These are phyloP conservation scores for Enteromius viviparus DNA, from an alignment of 2,797 vertebrate genomes.

Conservation along the genomic window DNA sequence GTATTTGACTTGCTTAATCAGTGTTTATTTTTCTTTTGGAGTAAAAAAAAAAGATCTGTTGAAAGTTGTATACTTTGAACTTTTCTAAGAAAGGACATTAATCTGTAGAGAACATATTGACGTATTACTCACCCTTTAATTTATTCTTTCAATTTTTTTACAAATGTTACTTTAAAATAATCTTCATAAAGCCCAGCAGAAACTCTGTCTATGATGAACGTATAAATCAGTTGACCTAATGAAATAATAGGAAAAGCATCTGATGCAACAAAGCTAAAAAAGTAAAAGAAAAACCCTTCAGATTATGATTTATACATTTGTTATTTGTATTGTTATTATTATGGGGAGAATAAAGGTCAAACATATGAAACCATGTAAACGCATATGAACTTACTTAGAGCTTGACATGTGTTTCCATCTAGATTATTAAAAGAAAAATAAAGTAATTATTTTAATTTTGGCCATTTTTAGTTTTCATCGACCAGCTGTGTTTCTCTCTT, in stretches of 20 bases:
- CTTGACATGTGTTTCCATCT: not conserved
- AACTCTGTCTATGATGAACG: not conserved
- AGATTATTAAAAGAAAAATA: not conserved
- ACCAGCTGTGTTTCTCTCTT: slow-evolving; percentile 5
- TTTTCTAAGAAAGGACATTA: too few species aligned
- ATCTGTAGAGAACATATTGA: too few species aligned
- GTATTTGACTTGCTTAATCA: too few species aligned
- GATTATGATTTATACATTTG: not conserved
- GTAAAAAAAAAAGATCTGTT: too few species aligned
- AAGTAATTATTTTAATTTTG: not conserved
- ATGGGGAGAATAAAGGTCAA: not conserved
- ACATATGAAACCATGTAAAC: not conserved
- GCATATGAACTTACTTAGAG: not conserved
- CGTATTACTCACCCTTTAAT: not conserved
- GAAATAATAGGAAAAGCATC: too few species aligned
- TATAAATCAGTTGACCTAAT: not conserved
- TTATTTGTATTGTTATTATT: not conserved
- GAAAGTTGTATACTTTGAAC: too few species aligned
- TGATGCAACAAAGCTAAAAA: too few species aligned
- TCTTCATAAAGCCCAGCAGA: not conserved
- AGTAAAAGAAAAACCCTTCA: too few species aligned
- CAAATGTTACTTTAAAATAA: not conserved
- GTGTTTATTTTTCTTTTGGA: too few species aligned
- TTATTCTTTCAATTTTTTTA: not conserved
- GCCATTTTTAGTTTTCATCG: not conserved